Conservation (phyloP, 2,888 invertebrate genomes). For the Baccha elongata region DNA sequence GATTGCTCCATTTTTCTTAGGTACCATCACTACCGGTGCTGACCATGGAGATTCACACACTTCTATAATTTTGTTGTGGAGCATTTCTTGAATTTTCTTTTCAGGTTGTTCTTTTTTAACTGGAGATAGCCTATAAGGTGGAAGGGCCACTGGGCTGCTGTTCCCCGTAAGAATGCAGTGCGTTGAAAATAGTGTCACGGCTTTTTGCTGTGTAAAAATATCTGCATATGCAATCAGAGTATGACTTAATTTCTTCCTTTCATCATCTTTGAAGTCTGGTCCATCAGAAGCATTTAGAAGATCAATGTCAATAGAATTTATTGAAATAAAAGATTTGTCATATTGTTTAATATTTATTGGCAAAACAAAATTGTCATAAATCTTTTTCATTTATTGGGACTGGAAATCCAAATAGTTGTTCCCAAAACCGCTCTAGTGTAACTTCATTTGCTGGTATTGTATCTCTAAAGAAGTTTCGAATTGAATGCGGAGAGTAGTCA, state of each 20-base stretch:
- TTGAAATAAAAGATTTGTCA: not conserved
- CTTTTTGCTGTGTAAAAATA: not conserved
- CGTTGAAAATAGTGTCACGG: constrained; percentile 6
- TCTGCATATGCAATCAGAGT: not conserved
- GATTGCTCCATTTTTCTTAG: constrained; percentile 76
- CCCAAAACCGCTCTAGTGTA: not conserved
- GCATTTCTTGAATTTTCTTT: not conserved
- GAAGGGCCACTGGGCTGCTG: constrained; percentile 76
- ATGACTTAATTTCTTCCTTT: not conserved
- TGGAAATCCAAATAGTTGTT: not conserved
- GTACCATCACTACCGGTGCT: constrained; percentile 78
- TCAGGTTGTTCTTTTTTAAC: constrained; percentile 27
- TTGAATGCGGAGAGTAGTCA: constrained; percentile 25
- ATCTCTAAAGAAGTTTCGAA: constrained; percentile 16
- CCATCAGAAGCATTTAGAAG: constrained; percentile 6
- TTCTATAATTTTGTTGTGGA: not conserved
- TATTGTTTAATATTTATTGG: too few species aligned
- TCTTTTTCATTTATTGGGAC: not conserved
- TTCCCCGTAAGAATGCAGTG: constrained; percentile 76
- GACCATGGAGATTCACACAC: constrained; percentile 77
- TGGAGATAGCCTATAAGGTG: constrained; percentile 77
- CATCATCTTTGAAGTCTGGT: not conserved
- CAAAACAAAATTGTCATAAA: too few species aligned
- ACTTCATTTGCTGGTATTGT: not conserved
- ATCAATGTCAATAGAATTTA: not conserved